Conservation (phyloP, 2,113 vertebrate species). For the Psilopogon haemacephalus region DNA sequence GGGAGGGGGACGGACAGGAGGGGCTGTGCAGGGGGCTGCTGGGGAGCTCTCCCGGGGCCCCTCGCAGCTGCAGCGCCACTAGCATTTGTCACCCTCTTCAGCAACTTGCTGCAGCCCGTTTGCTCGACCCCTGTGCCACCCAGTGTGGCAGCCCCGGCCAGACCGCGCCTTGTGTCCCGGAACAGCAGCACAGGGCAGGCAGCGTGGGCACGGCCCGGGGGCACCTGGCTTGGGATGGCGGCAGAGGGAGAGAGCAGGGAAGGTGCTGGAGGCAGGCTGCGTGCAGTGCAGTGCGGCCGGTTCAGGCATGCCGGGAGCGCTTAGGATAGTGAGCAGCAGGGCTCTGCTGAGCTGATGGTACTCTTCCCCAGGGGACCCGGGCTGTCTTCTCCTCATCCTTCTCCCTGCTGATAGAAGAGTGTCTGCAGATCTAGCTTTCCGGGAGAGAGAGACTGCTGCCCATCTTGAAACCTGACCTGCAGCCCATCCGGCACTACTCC, state of each 20-base stretch:
- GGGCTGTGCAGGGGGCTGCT: neutral
- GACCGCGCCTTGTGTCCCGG: neutral
- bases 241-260: neutral
- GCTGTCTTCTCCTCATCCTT: neutral
- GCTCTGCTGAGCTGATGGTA: too few species aligned
- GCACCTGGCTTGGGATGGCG: neutral
- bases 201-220: neutral
- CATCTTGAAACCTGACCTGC: neutral
- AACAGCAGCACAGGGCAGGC: neutral
- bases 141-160: neutral
- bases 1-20: neutral
- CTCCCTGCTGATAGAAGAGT: fast-evolving
- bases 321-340: neutral
- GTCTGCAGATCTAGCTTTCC: fast-evolving
- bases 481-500: neutral
- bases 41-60: fast-evolving
- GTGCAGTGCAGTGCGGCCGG: fast-evolving
- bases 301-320: neutral
- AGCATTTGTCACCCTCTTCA: neutral
- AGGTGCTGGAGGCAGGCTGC: neutral
- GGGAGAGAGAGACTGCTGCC: too few species aligned
- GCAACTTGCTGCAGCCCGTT: neutral
- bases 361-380: fast-evolving
- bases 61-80: neutral
- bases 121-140: neutral